Evolutionary conservation across 2,797 vertebrate species (phyloP).

Genomic region (Oreortyx pictus): DNA sequence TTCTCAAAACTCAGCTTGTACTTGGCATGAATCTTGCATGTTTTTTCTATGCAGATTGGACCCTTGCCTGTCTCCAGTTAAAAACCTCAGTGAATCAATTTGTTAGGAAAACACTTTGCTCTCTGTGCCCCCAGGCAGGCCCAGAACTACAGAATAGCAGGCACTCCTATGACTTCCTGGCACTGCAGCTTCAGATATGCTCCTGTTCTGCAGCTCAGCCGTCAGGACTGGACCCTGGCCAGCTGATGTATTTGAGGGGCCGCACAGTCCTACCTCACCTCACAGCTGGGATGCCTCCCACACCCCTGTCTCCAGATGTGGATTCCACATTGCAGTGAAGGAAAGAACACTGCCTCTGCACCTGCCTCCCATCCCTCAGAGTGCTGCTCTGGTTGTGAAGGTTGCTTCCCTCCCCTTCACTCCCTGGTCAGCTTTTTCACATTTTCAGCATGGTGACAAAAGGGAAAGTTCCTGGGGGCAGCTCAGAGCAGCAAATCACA

Average conservation of each 20-base stretch:
- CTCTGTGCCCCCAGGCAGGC: not conserved
- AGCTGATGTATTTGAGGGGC: not conserved
- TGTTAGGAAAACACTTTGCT: not conserved
- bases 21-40: conserved; percentile 21
- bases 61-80: not conserved
- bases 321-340: not conserved
- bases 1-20: not conserved
- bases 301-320: not conserved
- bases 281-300: not conserved
- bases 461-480: not conserved
- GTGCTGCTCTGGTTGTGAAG: not conserved
- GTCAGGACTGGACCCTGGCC: not conserved
- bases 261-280: not conserved
- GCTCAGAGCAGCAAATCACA: not conserved
- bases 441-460: not conserved
- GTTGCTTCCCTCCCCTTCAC: not conserved
- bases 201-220: not conserved
- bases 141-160: not conserved
- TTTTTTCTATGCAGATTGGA: not conserved
- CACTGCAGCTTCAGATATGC: not conserved
- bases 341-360: not conserved
- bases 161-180: not conserved
- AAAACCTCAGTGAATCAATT: conserved; percentile 16
- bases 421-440: not conserved
- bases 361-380: not conserved